Base-by-base conservation (phyloP, 2,797 vertebrate genomes). In the Astyanax mexicanus region DNA sequence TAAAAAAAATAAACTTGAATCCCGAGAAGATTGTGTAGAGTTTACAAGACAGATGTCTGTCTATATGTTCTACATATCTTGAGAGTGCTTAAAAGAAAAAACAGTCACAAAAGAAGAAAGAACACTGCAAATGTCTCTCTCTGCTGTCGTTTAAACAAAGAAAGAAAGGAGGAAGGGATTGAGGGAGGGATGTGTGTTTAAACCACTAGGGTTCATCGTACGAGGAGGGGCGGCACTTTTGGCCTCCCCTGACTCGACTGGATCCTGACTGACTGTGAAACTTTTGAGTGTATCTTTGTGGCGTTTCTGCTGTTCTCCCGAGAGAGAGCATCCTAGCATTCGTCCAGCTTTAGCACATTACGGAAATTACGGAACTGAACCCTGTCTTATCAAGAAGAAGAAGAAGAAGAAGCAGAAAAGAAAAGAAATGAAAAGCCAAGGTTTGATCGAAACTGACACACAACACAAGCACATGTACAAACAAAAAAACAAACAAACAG, bases 1-100 rank as follows among this genome's bases (percentile, higher is more conserved):
- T 17, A 6, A 17, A 67, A 27, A 29, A 57, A 1, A 66, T 67
- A 74, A 58, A 78, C 62, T 73, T 69, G 65, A 75, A 79, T 57
- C 52, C 38, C 55, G 65, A 44, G 1, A 23, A 75, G 87, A 90
- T 64, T 44, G 90, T 89, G 84, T 84, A 87, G 87, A 88, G 90
- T 92, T 93, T 91, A 91, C 87, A 90, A 86, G 89, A 86, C 87
- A 87, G 81, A 81, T 81, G 87, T 83, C 82, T 81, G 87, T 83
- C 82, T 88, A 76, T 73, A 79, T 89, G 89, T 80, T 83, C 89
- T 89, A 89, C 87, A 90, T 90, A 90, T 89, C 90, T 84, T 29
- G 81, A 79, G 75, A 79, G 75, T 77, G 85, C 86, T 83, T 85
- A 82, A 80, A 87, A 80, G 45, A 61, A 64, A 90, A 79, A 86